Percentiles rank a stretch among this genome's conserved stretches.
Conservation (phyloP, 2,888 invertebrate genomes). For the Acanthosoma haemorrhoidale region DNA sequence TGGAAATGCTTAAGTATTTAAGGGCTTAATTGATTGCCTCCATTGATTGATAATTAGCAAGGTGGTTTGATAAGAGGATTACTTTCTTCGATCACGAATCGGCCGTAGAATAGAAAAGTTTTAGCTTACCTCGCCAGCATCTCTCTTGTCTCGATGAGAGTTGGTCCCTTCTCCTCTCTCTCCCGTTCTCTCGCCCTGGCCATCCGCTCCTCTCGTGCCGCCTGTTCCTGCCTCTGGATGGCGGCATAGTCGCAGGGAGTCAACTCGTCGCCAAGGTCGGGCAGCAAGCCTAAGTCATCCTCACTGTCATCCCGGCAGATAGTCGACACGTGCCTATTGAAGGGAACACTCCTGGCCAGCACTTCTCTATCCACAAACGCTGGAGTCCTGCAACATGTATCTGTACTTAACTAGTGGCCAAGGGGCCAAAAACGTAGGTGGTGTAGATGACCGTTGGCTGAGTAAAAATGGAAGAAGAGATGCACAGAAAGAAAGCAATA, state of each 20-base stretch:
- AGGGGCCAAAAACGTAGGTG: no score
- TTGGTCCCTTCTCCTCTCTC: not conserved
- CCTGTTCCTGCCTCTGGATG: not conserved
- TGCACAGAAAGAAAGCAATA: no score
- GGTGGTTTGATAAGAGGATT: no score
- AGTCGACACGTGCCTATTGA: constrained; percentile 2
- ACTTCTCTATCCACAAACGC: constrained; percentile 11
- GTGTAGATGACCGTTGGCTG: no score
- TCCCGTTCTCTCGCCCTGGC: not conserved
- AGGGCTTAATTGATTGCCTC: no score
- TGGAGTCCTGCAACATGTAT: no score
- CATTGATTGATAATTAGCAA: no score
- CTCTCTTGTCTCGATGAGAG: not conserved
- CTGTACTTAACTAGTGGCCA: no score
- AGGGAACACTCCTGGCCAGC: not conserved
- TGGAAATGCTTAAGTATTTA: no score
- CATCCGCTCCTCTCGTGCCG: not conserved
- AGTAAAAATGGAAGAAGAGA: no score
- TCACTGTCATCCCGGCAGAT: constrained; percentile 11
- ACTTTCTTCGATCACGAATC: no score
- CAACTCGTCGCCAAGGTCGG: not conserved
- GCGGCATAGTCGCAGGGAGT: not conserved
- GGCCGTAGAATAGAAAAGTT: no score
- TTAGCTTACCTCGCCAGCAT: not conserved
- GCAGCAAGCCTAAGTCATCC: not conserved